Percentiles rank a stretch among this genome's conserved stretches.
phyloP scores from a whole-genome alignment of 2,888 invertebrate genomes.

The Eilema depressum region DNA sequence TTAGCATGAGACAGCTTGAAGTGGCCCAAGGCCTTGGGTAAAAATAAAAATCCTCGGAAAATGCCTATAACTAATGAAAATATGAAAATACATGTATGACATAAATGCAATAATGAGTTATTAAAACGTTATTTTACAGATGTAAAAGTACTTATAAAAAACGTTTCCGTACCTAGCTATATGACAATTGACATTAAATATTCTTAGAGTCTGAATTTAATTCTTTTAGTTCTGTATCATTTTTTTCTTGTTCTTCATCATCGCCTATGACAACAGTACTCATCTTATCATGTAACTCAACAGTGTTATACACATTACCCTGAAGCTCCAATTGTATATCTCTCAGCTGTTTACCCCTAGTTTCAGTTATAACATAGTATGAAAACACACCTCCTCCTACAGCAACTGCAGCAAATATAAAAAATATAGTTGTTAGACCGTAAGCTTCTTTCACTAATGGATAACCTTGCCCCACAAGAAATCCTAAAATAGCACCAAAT shows the following conservation, averaged over 20 bases:
- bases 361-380: conserved; percentile 79
- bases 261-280: neutral
- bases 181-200: neutral
- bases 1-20: neutral
- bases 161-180: neutral
- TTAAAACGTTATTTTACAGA: too few species aligned
- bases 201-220: neutral
- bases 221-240: conserved; percentile 9
- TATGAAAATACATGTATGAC: neutral
- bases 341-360: conserved; percentile 82
- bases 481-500: conserved; percentile 76
- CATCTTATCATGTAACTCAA: conserved; percentile 33
- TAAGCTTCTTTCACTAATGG: conserved; percentile 73
- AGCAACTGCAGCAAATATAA: conserved; percentile 76
- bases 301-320: conserved; percentile 51
- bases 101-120: neutral
- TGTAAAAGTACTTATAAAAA: neutral
- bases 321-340: conserved; percentile 83
- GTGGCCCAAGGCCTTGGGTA: neutral
- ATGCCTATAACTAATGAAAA: neutral
- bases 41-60: neutral
- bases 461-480: conserved; percentile 76
- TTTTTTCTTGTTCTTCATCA: neutral
- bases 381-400: conserved; percentile 75
- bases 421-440: conserved; percentile 78